Percentiles rank a stretch among this genome's conserved stretches.
These are phyloP conservation scores for Drymodes brunneopygia DNA, from an alignment of 2,113 vertebrate genomes.

Conservation along the genomic window DNA sequence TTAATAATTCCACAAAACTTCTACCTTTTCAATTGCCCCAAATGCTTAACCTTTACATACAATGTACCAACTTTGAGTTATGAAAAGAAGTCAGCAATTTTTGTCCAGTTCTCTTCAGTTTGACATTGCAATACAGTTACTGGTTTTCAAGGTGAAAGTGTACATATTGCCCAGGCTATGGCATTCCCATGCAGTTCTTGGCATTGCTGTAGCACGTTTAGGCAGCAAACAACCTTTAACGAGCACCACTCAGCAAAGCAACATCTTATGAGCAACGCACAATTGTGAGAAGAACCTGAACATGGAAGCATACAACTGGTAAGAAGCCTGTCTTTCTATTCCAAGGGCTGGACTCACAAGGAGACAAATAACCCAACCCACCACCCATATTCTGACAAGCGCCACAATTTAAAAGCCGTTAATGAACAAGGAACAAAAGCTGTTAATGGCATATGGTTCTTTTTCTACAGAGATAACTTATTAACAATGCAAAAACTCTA, in stretches of 20 bases:
- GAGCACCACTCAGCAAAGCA: neutral
- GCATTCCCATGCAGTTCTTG: neutral
- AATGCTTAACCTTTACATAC: neutral
- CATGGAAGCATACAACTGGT: neutral
- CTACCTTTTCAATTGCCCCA: neutral
- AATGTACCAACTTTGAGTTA: neutral
- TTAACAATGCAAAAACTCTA: neutral
- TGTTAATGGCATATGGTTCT: neutral
- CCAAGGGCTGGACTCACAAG: neutral
- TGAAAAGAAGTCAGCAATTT: neutral
- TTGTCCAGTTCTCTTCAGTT: neutral
- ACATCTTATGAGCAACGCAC: neutral
- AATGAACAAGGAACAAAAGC: neutral
- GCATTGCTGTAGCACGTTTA: neutral
- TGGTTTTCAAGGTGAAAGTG: neutral
- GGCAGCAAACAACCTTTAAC: neutral
- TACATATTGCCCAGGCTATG: neutral
- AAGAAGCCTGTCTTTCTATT: fast-evolving
- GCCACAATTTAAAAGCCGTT: neutral
- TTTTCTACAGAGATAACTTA: neutral
- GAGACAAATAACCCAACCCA: neutral
- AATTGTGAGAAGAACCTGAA: neutral
- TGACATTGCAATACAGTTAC: neutral
- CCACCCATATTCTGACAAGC: neutral
- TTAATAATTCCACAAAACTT: neutral